Evolutionary conservation across 2,888 invertebrate species (phyloP), one percentile per base, ranked within the genome.

Genomic region (Megastigmus dorsalis): DNA sequence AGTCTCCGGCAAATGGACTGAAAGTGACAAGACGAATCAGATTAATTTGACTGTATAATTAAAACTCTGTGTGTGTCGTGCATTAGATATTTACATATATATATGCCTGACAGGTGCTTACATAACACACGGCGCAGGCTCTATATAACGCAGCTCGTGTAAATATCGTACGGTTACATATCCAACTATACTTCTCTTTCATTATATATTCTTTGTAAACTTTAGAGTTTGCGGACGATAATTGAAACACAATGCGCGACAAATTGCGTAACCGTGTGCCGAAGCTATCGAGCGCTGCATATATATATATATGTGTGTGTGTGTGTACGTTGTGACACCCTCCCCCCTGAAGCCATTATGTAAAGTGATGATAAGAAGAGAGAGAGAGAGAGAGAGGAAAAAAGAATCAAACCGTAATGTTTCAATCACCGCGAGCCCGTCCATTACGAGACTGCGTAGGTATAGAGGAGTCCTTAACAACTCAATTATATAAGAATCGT

Each of bases 1-100:
- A 86, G 79, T 74, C 86, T 83, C 68, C 85, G 83, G 67, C 83
- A 84, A 76, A 87, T 82, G n/a, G 83, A 84, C 88, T 87, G 79
- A 52, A 83, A 84, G 66, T 74, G 79, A 79, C 66, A 75, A 75
- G 67, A 20, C n/a, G 10, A 26, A 48, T 57, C 26, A 41, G n/a
- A 68, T 67, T 41, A 38, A 60, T 66, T 63, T 38, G 6, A 38
- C 33, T 45, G 55, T 23, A 60, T 20, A 66, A 68, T 48, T 45
- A 36, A 10, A n/a, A n/a, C n/a, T n/a, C n/a, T n/a, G n/a, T n/a
- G n/a, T n/a, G n/a, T n/a, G 57, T 26, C 5, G 18, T 4, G 30
- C 33, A 33, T 33, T 55, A 55, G 55, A 20, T 55, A n/a, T n/a
- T n/a, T n/a, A n/a, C n/a, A n/a, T n/a, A n/a, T n/a, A n/a, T n/a